Conservation (phyloP, 1,140 invertebrate species). For the Drosophila kurseongensis region DNA sequence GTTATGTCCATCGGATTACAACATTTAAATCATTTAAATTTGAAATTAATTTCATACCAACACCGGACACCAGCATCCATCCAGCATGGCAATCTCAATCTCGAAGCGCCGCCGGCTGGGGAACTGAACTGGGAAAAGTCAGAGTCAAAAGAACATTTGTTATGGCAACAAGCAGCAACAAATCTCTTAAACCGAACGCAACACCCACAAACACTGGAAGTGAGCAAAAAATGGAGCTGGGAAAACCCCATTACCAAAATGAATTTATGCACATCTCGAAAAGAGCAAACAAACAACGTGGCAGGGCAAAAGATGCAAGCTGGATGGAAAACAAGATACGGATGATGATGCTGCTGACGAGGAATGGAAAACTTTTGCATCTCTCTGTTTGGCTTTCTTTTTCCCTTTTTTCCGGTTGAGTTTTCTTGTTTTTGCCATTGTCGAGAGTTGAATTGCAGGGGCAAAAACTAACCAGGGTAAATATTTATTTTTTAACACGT, state of each 20-base stretch:
- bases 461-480: conserved; percentile 79
- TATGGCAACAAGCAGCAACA: conserved; percentile 54
- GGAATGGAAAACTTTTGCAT: conserved; percentile 60
- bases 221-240: conserved; percentile 46
- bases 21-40: conserved; percentile 60
- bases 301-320: conserved; percentile 19
- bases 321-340: conserved; percentile 52
- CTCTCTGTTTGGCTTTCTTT: conserved; percentile 18
- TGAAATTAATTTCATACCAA: conserved; percentile 62
- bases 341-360: conserved; percentile 44
- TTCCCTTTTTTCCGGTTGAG: conserved; percentile 11
- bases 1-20: conserved; percentile 49
- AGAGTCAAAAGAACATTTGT: conserved; percentile 58
- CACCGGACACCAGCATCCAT: conserved; percentile 45
- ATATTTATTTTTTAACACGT: conserved; percentile 83
- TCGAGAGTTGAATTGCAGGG: conserved; percentile 67
- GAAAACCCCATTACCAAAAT: conserved; percentile 79
- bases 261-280: conserved; percentile 81
- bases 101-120: conserved; percentile 37
- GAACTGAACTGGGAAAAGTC: conserved; percentile 21
- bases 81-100: conserved; percentile 36
- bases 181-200: conserved; percentile 66
- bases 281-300: conserved; percentile 67
- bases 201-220: conserved; percentile 51
- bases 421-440: conserved; percentile 66